Evolutionary conservation across 1,140 invertebrate species (phyloP).

Genomic region (Polyergus mexicanus): DNA sequence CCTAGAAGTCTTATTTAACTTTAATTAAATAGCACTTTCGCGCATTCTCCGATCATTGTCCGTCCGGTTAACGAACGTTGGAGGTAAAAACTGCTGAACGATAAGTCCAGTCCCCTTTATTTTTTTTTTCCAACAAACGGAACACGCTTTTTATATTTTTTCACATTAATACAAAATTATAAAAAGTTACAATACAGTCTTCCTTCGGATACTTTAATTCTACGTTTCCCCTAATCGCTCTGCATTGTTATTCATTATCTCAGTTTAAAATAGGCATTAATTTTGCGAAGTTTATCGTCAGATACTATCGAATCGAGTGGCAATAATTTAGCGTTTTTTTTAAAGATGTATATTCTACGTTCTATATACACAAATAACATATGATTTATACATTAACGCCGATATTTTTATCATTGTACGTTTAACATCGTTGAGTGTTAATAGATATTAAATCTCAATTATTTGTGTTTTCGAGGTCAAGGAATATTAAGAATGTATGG

Average conservation of each 20-base stretch:
- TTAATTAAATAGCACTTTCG: slow-evolving; percentile 54
- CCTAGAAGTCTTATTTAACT: slow-evolving; percentile 53
- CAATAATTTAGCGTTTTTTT: slow-evolving; percentile 44
- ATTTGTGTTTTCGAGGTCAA: slow-evolving; percentile 44
- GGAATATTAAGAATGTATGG: not conserved
- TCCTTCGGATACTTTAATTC: slow-evolving; percentile 15
- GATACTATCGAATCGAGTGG: slow-evolving; percentile 18
- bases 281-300: slow-evolving; percentile 17
- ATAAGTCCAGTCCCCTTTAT: not conserved
- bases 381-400: slow-evolving; percentile 72
- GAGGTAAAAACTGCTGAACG: not conserved
- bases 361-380: slow-evolving; percentile 73
- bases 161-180: slow-evolving; percentile 73
- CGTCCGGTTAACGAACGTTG: slow-evolving; percentile 20
- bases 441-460: slow-evolving; percentile 20
- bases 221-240: slow-evolving; percentile 28
- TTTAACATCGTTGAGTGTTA: slow-evolving; percentile 32
- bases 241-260: slow-evolving; percentile 53
- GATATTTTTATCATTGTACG: slow-evolving; percentile 20
- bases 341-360: slow-evolving; percentile 59
- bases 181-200: slow-evolving; percentile 75
- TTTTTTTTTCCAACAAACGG: slow-evolving; percentile 24
- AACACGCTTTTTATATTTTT: slow-evolving; percentile 4
- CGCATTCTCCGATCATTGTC: slow-evolving; percentile 23
- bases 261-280: slow-evolving; percentile 14